Evolutionary conservation across 1,140 invertebrate genomes (phyloP).

Genomic region (Drosophila neocordata): DNA sequence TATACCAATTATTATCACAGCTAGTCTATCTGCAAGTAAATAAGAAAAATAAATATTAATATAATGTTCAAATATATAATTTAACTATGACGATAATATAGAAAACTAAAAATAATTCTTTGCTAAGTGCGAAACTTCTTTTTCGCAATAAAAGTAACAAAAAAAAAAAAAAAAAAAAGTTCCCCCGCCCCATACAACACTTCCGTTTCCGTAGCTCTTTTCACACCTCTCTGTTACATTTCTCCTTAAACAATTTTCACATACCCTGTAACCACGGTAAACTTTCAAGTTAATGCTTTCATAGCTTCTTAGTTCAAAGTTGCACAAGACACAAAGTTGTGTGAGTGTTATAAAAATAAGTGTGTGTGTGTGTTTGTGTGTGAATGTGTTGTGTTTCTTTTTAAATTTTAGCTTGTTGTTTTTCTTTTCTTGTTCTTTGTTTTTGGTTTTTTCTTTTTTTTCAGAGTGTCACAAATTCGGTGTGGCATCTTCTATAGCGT

Average conservation of each 20-base stretch:
- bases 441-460: too few relatives aligned
- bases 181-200: neutral
- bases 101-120: neutral
- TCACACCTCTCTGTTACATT: neutral
- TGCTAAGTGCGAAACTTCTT: neutral
- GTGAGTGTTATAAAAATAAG: too few relatives aligned
- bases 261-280: too few relatives aligned
- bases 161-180: neutral
- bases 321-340: too few relatives aligned
- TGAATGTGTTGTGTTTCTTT: too few relatives aligned
- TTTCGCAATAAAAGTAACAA: neutral
- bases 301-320: too few relatives aligned
- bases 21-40: constrained; percentile 89
- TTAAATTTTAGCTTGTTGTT: too few relatives aligned
- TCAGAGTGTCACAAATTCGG: neutral
- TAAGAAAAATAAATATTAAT: constrained; percentile 17
- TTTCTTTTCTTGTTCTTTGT: too few relatives aligned
- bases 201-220: constrained; percentile 2
- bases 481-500: neutral
- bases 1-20: constrained; percentile 90
- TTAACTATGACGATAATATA: neutral
- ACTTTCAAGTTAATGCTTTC: too few relatives aligned
- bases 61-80: too few relatives aligned
- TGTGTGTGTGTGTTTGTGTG: too few relatives aligned
- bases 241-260: too few relatives aligned